phyloP scores from a whole-genome alignment of 2,888 invertebrate species.

The Norana najaformis region DNA sequence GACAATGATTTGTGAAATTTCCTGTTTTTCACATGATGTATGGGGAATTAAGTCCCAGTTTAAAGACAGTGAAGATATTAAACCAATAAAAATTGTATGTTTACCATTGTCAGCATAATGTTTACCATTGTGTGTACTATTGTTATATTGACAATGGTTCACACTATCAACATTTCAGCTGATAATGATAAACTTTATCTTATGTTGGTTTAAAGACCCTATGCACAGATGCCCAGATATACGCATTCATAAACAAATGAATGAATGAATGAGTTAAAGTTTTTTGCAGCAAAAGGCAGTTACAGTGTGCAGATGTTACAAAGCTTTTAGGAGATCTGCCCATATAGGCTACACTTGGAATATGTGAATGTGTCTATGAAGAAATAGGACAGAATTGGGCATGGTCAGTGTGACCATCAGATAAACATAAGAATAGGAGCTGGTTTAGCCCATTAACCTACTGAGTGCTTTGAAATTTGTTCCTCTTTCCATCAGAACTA shows the following conservation, averaged over 20 bases:
- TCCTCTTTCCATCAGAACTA: neutral
- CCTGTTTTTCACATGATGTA: neutral
- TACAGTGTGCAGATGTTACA: neutral
- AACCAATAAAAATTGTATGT: too few species aligned
- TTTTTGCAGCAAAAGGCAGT: neutral
- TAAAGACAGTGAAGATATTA: too few species aligned
- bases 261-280: neutral
- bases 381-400: neutral
- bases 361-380: neutral
- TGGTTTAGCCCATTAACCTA: neutral
- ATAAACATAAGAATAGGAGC: neutral
- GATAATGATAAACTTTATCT: neutral
- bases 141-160: neutral
- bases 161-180: neutral
- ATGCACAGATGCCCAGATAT: neutral
- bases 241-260: neutral
- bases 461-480: neutral
- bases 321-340: neutral
- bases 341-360: neutral
- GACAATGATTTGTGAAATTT: neutral
- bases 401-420: constrained; percentile 13
- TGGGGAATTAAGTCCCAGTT: neutral
- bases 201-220: neutral
- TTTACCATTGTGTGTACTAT: too few species aligned
- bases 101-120: neutral